These are phyloP conservation scores for Scartelaos histophorus DNA, from an alignment of 2,113 vertebrate genomes.

Conservation along the genomic window DNA sequence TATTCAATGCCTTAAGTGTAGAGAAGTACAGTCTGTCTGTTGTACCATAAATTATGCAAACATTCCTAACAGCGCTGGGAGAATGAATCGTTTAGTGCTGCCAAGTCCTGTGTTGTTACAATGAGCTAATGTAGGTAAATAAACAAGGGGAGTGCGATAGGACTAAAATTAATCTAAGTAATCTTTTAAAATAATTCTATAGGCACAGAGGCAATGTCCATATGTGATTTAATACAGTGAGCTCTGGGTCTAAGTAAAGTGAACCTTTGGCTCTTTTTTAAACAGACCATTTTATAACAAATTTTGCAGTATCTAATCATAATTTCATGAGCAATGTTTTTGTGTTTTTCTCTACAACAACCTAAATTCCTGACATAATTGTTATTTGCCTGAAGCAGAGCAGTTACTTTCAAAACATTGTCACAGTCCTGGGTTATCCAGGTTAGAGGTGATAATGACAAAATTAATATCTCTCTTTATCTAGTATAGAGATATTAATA, in stretches of 20 bases:
- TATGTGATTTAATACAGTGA: background rate
- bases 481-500: too few relatives aligned
- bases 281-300: too few relatives aligned
- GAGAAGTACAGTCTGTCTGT: slow-evolving; percentile 34
- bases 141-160: background rate
- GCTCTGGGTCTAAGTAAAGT: too few relatives aligned
- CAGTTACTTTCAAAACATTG: background rate
- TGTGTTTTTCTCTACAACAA: background rate
- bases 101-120: slow-evolving; percentile 38
- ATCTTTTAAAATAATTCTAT: too few relatives aligned
- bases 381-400: background rate
- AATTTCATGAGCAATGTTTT: background rate
- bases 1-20: slow-evolving; percentile 33
- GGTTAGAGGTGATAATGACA: background rate
- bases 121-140: slow-evolving; percentile 40
- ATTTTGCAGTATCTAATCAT: too few relatives aligned
- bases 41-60: slow-evolving; percentile 65
- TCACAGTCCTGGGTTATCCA: background rate
- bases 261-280: too few relatives aligned
- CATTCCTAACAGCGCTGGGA: slow-evolving; percentile 58
- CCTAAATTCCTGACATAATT: background rate
- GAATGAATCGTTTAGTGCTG: slow-evolving; percentile 47
- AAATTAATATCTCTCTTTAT: too few relatives aligned
- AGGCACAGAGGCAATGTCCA: too few relatives aligned
- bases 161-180: background rate